Percentiles rank a stretch among this genome's conserved stretches.
phyloP scores from a whole-genome alignment of 1,140 invertebrate genomes.

The Lineus longissimus region DNA sequence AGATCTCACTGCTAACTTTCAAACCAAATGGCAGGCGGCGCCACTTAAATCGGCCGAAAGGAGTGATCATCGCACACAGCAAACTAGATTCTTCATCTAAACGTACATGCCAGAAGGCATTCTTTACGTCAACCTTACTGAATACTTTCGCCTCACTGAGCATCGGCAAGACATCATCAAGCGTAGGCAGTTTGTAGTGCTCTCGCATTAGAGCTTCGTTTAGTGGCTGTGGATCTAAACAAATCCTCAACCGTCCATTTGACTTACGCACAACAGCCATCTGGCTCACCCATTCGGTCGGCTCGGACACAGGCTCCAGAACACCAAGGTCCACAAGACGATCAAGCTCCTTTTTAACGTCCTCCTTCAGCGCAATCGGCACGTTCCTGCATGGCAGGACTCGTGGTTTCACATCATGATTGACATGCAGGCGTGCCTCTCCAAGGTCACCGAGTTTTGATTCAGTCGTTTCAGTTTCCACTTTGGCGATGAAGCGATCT shows the following conservation, averaged over 20 bases:
- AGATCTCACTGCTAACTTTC: conserved; percentile 26
- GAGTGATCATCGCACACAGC: conserved; percentile 34
- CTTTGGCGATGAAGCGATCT: background rate
- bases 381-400: too few species aligned
- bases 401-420: too few species aligned
- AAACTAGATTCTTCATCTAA: conserved; percentile 30
- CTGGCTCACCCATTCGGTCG: too few species aligned
- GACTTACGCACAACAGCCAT: too few species aligned
- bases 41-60: conserved; percentile 27
- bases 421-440: too few species aligned
- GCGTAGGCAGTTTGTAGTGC: conserved; percentile 20
- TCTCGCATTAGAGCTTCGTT: conserved; percentile 25
- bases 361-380: background rate
- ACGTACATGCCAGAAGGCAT: too few species aligned
- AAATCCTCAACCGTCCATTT: too few species aligned
- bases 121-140: too few species aligned
- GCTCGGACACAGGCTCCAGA: conserved; percentile 9
- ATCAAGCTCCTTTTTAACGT: background rate
- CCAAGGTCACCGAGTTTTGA: too few species aligned
- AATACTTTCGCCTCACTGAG: too few species aligned
- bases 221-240: conserved; percentile 24
- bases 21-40: conserved; percentile 20
- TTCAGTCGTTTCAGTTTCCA: too few species aligned
- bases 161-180: conserved; percentile 42
- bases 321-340: background rate